phyloP scores from a whole-genome alignment of 2,113 vertebrate species.

The Odocoileus virginianus region DNA sequence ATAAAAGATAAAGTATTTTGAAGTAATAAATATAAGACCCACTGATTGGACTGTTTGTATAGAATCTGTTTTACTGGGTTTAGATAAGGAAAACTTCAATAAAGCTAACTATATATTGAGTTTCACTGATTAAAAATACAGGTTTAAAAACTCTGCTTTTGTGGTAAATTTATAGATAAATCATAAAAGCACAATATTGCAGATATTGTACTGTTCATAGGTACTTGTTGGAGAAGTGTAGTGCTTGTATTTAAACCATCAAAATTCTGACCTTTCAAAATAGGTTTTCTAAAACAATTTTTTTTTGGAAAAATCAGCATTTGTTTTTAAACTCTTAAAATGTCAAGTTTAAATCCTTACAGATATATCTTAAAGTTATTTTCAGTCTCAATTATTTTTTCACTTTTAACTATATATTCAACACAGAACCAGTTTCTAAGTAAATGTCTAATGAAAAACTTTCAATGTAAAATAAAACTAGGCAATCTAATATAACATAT shows the following conservation, averaged over 20 bases:
- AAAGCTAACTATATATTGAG: constrained; percentile 69
- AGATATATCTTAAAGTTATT: constrained; percentile 56
- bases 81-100: constrained; percentile 69
- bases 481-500: constrained; percentile 54
- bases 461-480: constrained; percentile 64
- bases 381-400: constrained; percentile 51
- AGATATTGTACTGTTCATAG: constrained; percentile 41
- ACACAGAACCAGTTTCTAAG: constrained; percentile 67
- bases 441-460: constrained; percentile 51
- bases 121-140: constrained; percentile 81
- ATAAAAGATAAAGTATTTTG: constrained; percentile 61
- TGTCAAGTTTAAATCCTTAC: constrained; percentile 42
- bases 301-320: constrained; percentile 35
- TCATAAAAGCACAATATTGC: constrained; percentile 68
- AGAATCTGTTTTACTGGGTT: constrained; percentile 73
- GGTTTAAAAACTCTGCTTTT: constrained; percentile 76
- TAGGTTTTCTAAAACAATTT: constrained; percentile 38
- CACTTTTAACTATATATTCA: constrained; percentile 53
- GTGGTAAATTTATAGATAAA: constrained; percentile 72
- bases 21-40: constrained; percentile 70
- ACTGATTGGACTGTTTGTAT: constrained; percentile 73
- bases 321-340: constrained; percentile 60
- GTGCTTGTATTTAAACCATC: constrained; percentile 68
- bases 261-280: constrained; percentile 74
- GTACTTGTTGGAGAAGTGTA: constrained; percentile 63